Base-by-base conservation (phyloP, 35 echinoderm and acorn worm genomes). In the Diadema setosum region DNA sequence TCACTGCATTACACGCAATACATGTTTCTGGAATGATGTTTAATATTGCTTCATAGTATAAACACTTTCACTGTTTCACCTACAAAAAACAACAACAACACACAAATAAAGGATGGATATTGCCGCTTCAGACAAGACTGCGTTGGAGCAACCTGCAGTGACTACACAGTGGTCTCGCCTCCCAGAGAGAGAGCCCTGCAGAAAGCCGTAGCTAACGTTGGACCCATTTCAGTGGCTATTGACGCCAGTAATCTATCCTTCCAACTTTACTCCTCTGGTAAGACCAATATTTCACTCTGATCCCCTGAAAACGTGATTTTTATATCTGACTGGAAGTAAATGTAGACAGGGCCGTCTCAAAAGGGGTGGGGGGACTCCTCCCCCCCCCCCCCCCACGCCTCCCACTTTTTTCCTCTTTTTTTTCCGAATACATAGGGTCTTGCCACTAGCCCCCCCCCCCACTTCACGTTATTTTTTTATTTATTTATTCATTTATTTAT, bases 141-240 rank as follows among this genome's bases (percentile, higher is more conserved):
- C 60, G 78, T 90, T 24, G 80, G 56, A 7, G 91, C 87, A 17
- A 88, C 88, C 15, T 46, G 70, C 3, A 91, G 52, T 2, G 81
- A 67, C 14, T 91, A 48, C 57, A 69, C 39, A 15, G 88, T 86
- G 5, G 23, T 98, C 35, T 59, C 85, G 20, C 24, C 32, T 29
- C 75, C 30, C 2, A 86, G 91, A 65, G 96, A 98, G 69, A 55
- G 55, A 43, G 82, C 85, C 1, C 92, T 98, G 17, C 76, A 94
- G 81, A 86, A 88, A 46, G 96, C 92, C 27, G 70, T 94, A 29
- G 96, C 96, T 58, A 91, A 91, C n/a, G 60, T 94, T 59, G 96
- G 96, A 88, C 96, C 96, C 14, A 86, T 98, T 35, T 89, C 88
- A 46, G 92, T 91, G 4, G 89, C 85, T 42, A 98, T 94, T 55